Evolutionary conservation across 2,113 vertebrate genomes (phyloP).

Genomic region (Danio rerio): GRCz12tu NC_133176.1:42809001-42809500

Average conservation of each 20-base stretch:
- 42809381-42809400: constrained; percentile 18
- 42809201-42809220: constrained; percentile 26
- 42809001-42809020: background rate
- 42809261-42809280: constrained; percentile 23
- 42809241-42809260: background rate
- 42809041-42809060: constrained; percentile 41
- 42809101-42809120: constrained; percentile 43
- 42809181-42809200: constrained; percentile 6
- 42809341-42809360: constrained; percentile 38
- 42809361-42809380: constrained; percentile 19
- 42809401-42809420: constrained; percentile 33
- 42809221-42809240: constrained; percentile 21
- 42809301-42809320: constrained; percentile 30
- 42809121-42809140: constrained; percentile 38
- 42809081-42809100: constrained; percentile 40
- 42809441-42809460: constrained; percentile 25
- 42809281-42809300: constrained; percentile 39
- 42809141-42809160: constrained; percentile 11
- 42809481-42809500: constrained; percentile 32
- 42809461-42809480: background rate
- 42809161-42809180: constrained; percentile 21
- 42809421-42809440: constrained; percentile 20
- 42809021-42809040: constrained; percentile 35
- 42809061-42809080: constrained; percentile 26
- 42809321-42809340: constrained; percentile 37